phyloP scores from a whole-genome alignment of 2,888 invertebrate species.

The Agelastica alni region DNA sequence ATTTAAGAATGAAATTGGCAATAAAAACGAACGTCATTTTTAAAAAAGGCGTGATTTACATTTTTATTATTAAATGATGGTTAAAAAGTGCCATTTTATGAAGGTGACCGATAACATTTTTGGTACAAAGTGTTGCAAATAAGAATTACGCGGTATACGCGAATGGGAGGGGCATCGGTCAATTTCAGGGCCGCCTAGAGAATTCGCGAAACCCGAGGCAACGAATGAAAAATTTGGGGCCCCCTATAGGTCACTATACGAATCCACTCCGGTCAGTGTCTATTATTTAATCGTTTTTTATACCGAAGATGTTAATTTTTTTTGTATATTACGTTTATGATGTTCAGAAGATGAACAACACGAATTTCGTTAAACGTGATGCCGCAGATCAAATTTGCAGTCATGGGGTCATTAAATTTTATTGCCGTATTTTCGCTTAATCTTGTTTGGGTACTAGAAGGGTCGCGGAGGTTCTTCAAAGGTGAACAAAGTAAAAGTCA shows the following conservation, averaged over 20 bases:
- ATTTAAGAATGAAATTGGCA: too few species aligned
- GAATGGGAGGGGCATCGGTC: slow-evolving; percentile 20
- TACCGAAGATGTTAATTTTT: slow-evolving; percentile 15
- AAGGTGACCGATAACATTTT: too few species aligned
- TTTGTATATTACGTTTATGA: slow-evolving; percentile 5
- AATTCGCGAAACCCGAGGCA: slow-evolving; percentile 6
- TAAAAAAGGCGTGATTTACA: too few species aligned
- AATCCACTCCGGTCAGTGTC: slow-evolving; percentile 9
- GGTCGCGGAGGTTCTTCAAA: too few species aligned
- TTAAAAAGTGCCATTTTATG: too few species aligned
- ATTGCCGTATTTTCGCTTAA: too few species aligned
- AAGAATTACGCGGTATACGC: background rate
- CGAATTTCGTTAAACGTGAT: background rate
- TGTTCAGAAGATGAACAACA: background rate
- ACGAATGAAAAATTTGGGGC: slow-evolving; percentile 15
- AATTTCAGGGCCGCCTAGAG: slow-evolving; percentile 24
- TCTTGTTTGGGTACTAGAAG: background rate
- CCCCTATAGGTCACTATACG: slow-evolving; percentile 17
- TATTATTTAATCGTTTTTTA: slow-evolving; percentile 20
- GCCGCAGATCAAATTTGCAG: slow-evolving; percentile 4
- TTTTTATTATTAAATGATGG: too few species aligned
- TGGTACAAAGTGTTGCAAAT: background rate
- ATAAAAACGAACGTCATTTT: too few species aligned
- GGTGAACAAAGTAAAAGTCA: too few species aligned
- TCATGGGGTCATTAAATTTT: slow-evolving; percentile 3